phyloP scores from a whole-genome alignment of 2,113 vertebrate genomes.

The Vulpes lagopus region DNA sequence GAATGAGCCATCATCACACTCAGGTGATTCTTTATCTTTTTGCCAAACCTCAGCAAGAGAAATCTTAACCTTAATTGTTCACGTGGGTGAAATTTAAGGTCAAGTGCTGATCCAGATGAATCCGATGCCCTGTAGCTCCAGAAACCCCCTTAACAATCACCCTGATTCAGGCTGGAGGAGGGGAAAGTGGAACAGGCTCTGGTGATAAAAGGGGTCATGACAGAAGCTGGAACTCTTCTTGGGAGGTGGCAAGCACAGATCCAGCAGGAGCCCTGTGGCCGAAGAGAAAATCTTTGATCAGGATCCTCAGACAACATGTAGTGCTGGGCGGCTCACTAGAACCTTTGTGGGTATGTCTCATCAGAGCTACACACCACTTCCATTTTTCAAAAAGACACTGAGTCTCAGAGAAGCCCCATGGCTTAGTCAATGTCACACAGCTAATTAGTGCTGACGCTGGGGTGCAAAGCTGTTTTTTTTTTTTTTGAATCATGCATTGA shows the following conservation, averaged over 20 bases:
- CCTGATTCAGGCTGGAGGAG: not conserved
- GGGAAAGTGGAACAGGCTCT: not conserved
- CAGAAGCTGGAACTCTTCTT: not conserved
- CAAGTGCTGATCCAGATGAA: not conserved
- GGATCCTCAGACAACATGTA: not conserved
- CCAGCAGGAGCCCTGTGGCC: not conserved
- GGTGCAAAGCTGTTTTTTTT: not conserved
- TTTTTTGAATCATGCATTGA: not conserved
- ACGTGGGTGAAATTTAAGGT: not conserved
- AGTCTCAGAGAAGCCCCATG: not conserved
- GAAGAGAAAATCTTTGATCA: not conserved
- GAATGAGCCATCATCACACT: not conserved
- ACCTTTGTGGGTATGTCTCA: not conserved
- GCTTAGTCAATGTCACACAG: not conserved
- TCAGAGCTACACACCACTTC: not conserved
- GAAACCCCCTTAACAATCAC: not conserved
- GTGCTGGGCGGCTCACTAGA: too few species aligned
- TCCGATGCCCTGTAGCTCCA: not conserved
- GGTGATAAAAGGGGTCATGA: not conserved
- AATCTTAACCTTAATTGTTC: not conserved
- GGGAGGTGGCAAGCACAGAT: not conserved
- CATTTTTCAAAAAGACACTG: not conserved
- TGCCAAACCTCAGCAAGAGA: not conserved
- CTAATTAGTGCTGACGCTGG: not conserved
- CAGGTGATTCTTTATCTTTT: not conserved